Evolutionary conservation across 2,113 vertebrate species (phyloP), one percentile per base, ranked within the genome.

Genomic region (Eubucco bourcierii): DNA sequence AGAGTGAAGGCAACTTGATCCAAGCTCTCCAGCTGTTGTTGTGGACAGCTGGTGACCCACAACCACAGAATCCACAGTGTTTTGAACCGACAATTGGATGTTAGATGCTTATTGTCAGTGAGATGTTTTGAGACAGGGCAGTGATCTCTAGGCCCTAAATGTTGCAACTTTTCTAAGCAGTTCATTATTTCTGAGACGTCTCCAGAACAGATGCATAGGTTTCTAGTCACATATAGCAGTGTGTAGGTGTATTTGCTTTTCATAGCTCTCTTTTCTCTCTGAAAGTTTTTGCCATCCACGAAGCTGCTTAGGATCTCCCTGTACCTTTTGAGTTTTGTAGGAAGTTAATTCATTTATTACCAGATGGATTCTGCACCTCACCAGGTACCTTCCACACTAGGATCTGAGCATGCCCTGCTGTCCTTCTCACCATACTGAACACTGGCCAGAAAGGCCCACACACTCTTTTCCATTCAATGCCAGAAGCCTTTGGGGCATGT

Each of bases 151-250:
- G 6, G 33, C 91, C 65, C 34, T 83, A 78, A 80, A 80, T 41
- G 24, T 52, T 83, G 65, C 61, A 74, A 31, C 12, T 77, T 92
- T 83, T 70, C 67, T 17, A 37, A 73, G 20, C 16, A 47, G 46
- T 74, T 74, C 59, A 24, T 60, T 87, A 5, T 71, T 91, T 91
- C 64, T 75, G 70, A 77, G 79, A 29, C 33, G 60, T 86, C 23
- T 39, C 3, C 33, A 44, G 70, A 64, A 41, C 0, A 0, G 68
- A 64, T 56, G 17, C 12, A 4, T 64, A 2, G 11, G 5, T 46
- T 87, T 89, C 47, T 58, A 28, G 17, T 28, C n/a, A 63, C n/a
- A 2, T 33, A 9, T 4, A 73, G 41, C 77, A 50, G 6, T 9
- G 2, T 61, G 7, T 37, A 28, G 1, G 0, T 46, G 7, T 68